These are phyloP conservation scores for Heteractis magnifica DNA, from an alignment of 92 coral and sea anemone species.

Conservation along the genomic window DNA sequence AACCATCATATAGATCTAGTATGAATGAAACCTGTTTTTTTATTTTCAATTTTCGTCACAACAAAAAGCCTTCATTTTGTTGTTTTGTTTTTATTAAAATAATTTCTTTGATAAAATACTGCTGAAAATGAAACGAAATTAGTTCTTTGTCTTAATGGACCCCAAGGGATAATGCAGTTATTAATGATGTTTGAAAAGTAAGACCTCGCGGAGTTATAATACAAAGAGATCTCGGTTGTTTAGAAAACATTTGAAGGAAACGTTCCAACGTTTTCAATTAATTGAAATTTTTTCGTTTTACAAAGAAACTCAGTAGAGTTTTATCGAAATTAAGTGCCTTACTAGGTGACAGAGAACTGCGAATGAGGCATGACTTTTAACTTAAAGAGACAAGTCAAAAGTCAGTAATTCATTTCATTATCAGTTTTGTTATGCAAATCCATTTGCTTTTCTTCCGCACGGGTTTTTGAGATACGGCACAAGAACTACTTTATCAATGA, in stretches of 20 bases:
- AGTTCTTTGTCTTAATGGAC: neutral
- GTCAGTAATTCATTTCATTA: neutral
- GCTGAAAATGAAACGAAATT: neutral
- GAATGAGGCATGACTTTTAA: neutral
- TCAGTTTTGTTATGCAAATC: slow-evolving; percentile 12
- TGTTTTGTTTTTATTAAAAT: neutral
- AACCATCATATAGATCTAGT: too few species aligned
- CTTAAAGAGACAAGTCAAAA: neutral
- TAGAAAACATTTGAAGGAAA: slow-evolving; percentile 3
- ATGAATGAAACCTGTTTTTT: too few species aligned
- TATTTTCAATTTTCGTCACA: neutral
- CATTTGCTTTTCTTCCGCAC: neutral
- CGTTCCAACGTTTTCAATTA: neutral
- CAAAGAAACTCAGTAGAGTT: neutral
- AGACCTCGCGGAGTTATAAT: neutral
- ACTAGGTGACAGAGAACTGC: neutral
- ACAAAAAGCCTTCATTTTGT: neutral
- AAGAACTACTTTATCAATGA: neutral
- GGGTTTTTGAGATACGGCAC: neutral
- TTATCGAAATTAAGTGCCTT: neutral
- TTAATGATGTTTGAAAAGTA: neutral
- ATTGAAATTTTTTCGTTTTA: neutral
- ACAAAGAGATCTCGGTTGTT: neutral
- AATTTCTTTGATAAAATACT: neutral
- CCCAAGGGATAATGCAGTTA: neutral